Evolutionary conservation across 2,888 invertebrate species (phyloP).

Genomic region (Allygus modestus): DNA sequence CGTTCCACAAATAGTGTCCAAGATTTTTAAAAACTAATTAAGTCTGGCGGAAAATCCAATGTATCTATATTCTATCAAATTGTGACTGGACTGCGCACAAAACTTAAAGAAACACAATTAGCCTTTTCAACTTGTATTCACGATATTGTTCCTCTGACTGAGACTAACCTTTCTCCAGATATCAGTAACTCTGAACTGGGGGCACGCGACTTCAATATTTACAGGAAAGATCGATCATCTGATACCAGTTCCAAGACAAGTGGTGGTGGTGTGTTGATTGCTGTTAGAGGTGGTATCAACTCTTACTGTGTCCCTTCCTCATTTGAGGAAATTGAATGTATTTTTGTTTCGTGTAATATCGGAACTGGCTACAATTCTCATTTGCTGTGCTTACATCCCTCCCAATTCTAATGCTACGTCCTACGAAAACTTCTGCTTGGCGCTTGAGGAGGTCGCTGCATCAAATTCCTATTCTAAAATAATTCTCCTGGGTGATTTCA

Average conservation of each 20-base stretch:
- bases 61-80: constrained; percentile 31
- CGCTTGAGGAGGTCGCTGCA: background rate
- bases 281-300: background rate
- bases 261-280: constrained; percentile 26
- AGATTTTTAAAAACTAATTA: constrained; percentile 26
- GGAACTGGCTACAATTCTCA: background rate
- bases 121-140: constrained; percentile 14
- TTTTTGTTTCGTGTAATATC: background rate
- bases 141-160: constrained; percentile 22
- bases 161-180: constrained; percentile 38
- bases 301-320: background rate
- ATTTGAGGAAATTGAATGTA: constrained; percentile 4
- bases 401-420: background rate
- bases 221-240: constrained; percentile 14
- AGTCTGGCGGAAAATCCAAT: constrained; percentile 35
- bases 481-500: constrained; percentile 16
- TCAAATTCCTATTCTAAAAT: background rate
- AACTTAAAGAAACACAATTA: constrained; percentile 15
- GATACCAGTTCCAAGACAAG: constrained; percentile 42
- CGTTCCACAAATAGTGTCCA: constrained; percentile 25
- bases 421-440: background rate
- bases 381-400: constrained; percentile 12
- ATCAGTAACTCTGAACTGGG: constrained; percentile 31
- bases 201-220: background rate
- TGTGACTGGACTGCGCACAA: constrained; percentile 5